Evolutionary conservation across 2,113 vertebrate genomes (phyloP).

Genomic region (Paracanthobrama guichenoti): DNA sequence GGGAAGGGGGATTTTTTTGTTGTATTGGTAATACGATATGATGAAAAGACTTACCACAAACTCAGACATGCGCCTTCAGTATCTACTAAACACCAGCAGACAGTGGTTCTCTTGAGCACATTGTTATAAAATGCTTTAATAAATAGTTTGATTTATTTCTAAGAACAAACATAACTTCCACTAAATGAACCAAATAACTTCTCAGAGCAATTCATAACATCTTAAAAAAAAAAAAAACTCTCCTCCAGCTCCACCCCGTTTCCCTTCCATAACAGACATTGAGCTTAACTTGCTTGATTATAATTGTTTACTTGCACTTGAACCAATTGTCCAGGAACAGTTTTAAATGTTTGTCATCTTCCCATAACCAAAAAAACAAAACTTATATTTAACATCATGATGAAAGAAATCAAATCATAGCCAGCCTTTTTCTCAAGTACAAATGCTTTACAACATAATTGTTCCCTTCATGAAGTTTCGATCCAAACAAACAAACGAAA

Average conservation of each 20-base stretch:
- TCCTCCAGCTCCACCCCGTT: constrained; percentile 44
- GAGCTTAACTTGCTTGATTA: constrained; percentile 52
- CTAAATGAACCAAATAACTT: constrained; percentile 77
- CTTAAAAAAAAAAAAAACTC: constrained; percentile 60
- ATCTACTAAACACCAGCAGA: constrained; percentile 49
- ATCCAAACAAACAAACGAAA: constrained; percentile 69
- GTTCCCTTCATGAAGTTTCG: constrained; percentile 90
- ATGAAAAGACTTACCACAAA: constrained; percentile 19
- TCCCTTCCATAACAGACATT: constrained; percentile 62
- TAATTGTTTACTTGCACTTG: constrained; percentile 42
- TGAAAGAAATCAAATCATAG: constrained; percentile 63
- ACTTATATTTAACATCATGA: constrained; percentile 68
- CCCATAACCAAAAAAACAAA: constrained; percentile 70
- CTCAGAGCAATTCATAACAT: constrained; percentile 74
- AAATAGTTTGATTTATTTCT: constrained; percentile 83
- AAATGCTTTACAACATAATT: constrained; percentile 75
- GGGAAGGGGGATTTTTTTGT: constrained; percentile 54
- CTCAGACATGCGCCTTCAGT: background rate
- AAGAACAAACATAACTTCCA: constrained; percentile 84
- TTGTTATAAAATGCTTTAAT: constrained; percentile 89
- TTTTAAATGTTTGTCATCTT: constrained; percentile 71
- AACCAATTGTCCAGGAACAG: constrained; percentile 66
- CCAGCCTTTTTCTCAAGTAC: constrained; percentile 67
- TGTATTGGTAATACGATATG: constrained; percentile 2
- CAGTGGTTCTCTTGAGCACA: constrained; percentile 58